Evolutionary conservation across 2,113 vertebrate genomes (phyloP), one percentile per base, ranked within the genome.

Genomic region (Anseranas semipalmata): DNA sequence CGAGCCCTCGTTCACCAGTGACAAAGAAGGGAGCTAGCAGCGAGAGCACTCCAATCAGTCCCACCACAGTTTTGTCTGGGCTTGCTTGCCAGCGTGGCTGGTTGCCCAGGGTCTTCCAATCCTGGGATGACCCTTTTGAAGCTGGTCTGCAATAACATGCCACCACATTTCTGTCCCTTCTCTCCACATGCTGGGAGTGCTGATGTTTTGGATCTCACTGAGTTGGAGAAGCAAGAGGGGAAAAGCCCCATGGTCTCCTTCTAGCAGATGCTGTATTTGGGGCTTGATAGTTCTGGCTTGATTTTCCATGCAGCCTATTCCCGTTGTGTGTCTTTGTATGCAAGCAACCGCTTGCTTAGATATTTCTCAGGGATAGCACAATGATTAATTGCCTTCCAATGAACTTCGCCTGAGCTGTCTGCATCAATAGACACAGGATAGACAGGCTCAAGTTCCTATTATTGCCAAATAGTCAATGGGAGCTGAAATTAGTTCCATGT

Each of bases 1-100:
- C 19, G 28, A 81, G 72, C 86, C 33, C 74, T n/a, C 30, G 24
- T 39, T 76, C 7, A 0, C 7, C 8, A n/a, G 18, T 3, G 52
- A 55, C 63, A 35, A 15, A 66, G 37, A 74, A 32, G 2, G 30
- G 39, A 71, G 14, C 43, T 11, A n/a, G 46, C 52, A 50, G 66
- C 0, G 0, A 45, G 37, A 45, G 17, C 2, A 2, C 35, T 32
- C 30, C 1, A 0, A 1, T 2, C 0, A 0, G 19, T 53, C 28
- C 35, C 70, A 72, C 5, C 5, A 9, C 8, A 22, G 28, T 59
- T 24, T 16, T 9, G 1, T 3, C 71, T 9, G 12, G 3, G 16
- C 19, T 55, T 37, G 2, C 22, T 50, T 24, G 11, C 19, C 32
- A 52, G 41, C 6, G 21, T 15, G 60, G 48, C 24, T 5, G 10